Evolutionary conservation across 1,140 invertebrate species (phyloP).

Genomic region (Brachionus manjavacas): DNA sequence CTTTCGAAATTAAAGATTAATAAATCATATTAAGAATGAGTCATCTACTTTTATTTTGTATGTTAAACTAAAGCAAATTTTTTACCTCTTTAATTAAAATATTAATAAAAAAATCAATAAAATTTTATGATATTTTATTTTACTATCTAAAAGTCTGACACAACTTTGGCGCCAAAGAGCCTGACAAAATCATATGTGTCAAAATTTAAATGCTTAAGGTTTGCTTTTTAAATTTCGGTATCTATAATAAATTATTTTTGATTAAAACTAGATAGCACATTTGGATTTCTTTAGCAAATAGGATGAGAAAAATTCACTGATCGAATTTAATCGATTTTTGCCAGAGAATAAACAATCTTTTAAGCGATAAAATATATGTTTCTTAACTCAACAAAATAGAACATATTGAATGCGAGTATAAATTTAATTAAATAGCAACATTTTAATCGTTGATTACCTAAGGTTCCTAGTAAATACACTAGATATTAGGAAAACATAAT

Average conservation of each 20-base stretch:
- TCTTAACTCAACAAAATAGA: not conserved
- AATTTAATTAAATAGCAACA: conserved; percentile 6
- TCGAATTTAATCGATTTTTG: not conserved
- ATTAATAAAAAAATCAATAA: not conserved
- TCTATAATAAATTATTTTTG: not conserved
- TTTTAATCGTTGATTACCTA: not conserved
- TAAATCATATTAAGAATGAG: not conserved
- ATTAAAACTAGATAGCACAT: not conserved
- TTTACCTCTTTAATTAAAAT: not conserved
- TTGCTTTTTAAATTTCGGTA: not conserved
- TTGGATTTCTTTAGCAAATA: not conserved
- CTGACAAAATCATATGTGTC: not conserved
- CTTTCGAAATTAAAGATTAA: not conserved
- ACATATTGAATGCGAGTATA: not conserved
- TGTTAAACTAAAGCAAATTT: not conserved
- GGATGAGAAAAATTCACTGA: not conserved
- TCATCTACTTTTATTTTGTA: not conserved
- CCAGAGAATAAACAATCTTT: not conserved
- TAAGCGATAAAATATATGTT: not conserved
- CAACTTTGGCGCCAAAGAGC: not conserved
- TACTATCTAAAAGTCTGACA: not conserved
- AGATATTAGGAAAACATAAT: not conserved
- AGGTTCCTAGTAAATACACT: not conserved
- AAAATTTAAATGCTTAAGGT: not conserved
- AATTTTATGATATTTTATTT: not conserved